Conservation (phyloP, 2,888 invertebrate species). For the Caenorhabditis sinica region DNA sequence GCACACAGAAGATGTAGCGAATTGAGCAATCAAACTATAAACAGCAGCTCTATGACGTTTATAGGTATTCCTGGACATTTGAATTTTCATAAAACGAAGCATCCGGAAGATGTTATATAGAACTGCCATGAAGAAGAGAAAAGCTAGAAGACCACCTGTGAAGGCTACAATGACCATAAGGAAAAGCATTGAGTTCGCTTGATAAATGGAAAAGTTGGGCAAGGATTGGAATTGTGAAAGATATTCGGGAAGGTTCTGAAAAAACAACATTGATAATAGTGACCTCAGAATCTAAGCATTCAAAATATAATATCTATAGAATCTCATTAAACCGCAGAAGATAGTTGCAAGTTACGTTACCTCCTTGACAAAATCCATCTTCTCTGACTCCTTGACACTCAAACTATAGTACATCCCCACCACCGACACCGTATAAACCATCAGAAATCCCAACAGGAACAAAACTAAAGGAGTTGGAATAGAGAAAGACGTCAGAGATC, state of each 20-base stretch:
- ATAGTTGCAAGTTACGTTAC: background rate
- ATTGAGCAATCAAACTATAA: slow-evolving; percentile 41
- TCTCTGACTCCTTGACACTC: slow-evolving; percentile 11
- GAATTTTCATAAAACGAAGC: slow-evolving; percentile 29
- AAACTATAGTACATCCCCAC: slow-evolving; percentile 8
- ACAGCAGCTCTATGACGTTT: slow-evolving; percentile 39
- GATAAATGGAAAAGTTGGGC: slow-evolving; percentile 48
- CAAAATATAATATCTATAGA: no score
- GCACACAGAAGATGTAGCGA: slow-evolving; percentile 53
- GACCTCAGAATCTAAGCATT: no score
- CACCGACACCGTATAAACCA: slow-evolving; percentile 8
- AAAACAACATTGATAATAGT: no score
- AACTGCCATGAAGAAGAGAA: slow-evolving; percentile 20
- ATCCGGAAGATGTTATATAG: slow-evolving; percentile 52
- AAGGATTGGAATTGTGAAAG: background rate
- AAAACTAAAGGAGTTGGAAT: background rate
- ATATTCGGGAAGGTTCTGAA: slow-evolving; percentile 36
- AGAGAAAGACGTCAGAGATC: background rate
- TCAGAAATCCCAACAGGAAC: background rate
- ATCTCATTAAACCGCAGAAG: no score
- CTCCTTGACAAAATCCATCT: slow-evolving; percentile 24
- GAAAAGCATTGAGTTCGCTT: slow-evolving; percentile 10
- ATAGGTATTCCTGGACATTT: slow-evolving; percentile 38
- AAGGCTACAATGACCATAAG: slow-evolving; percentile 18
- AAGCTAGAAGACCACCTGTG: slow-evolving; percentile 12